A percentile compares a stretch with the other conserved stretches of the same genome.
Conservation (phyloP, 1,140 invertebrate genomes). For the Glomeris maerens region DNA sequence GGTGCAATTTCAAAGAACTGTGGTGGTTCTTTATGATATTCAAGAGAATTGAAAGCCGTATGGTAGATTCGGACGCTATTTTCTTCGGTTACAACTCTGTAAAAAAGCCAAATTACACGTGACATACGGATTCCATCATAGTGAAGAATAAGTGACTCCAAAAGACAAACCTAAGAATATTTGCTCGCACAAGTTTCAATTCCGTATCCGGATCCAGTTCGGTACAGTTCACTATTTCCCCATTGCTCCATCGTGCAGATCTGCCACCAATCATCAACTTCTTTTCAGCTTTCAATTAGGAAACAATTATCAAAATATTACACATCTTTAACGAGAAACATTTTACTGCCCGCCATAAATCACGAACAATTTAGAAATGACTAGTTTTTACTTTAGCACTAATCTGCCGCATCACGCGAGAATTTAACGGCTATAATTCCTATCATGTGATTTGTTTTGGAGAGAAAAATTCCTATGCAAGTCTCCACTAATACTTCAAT, state of each 20-base stretch:
- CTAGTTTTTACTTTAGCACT: too few relatives aligned
- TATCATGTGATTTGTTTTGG: too few relatives aligned
- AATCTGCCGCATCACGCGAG: too few relatives aligned
- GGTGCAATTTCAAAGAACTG: slow-evolving; percentile 59
- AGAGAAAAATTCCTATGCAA: too few relatives aligned
- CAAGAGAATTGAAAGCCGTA: slow-evolving; percentile 61
- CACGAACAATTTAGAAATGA: too few relatives aligned
- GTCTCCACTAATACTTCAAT: too few relatives aligned
- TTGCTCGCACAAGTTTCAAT: slow-evolving; percentile 52
- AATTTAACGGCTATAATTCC: too few relatives aligned
- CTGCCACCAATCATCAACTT: background rate
- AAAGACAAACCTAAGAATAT: slow-evolving; percentile 42
- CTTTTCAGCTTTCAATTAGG: background rate
- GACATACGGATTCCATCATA: background rate
- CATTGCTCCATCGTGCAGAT: slow-evolving; percentile 32
- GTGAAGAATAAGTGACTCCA: background rate
- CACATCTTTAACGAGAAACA: too few relatives aligned
- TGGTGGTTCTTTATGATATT: slow-evolving; percentile 64
- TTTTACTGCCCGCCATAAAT: too few relatives aligned
- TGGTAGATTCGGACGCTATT: slow-evolving; percentile 55
- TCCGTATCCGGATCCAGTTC: slow-evolving; percentile 50
- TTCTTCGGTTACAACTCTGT: slow-evolving; percentile 52
- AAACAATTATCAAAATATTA: too few relatives aligned
- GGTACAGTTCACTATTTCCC: slow-evolving; percentile 43
- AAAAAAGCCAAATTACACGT: slow-evolving; percentile 12